Conservation (phyloP, 2,797 vertebrate genomes). For the Dendrocincla fuliginosa region DNA sequence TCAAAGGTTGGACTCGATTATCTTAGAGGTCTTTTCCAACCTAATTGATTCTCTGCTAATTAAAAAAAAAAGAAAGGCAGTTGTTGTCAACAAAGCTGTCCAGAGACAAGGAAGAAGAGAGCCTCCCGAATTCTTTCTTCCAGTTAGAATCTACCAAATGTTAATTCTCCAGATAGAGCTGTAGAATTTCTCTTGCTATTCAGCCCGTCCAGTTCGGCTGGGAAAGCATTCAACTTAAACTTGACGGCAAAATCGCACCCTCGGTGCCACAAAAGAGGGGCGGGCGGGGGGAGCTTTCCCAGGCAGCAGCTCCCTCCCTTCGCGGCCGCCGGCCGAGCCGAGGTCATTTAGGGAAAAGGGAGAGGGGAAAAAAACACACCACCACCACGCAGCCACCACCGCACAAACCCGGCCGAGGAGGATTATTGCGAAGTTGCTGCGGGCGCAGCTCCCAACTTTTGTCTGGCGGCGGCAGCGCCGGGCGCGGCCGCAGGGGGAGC, state of each 20-base stretch:
- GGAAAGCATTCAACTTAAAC: background rate
- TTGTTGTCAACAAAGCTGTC: background rate
- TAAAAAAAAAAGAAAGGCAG: background rate
- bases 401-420: background rate
- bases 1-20: background rate
- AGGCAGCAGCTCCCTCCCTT: background rate
- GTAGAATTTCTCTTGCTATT: background rate
- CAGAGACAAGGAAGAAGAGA: background rate
- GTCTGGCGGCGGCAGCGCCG: slow-evolving; percentile 18
- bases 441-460: slow-evolving; percentile 55
- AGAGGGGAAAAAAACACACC: fast-evolving
- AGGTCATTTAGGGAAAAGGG: background rate
- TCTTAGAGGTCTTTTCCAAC: background rate
- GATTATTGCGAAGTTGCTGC: slow-evolving; percentile 18
- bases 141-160: background rate
- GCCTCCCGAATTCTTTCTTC: background rate
- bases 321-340: background rate
- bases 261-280: background rate
- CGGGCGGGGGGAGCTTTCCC: background rate
- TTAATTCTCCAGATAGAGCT: background rate
- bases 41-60: background rate
- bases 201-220: background rate
- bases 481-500: slow-evolving; percentile 28
- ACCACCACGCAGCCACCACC: background rate
- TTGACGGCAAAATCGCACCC: background rate